A percentile compares a stretch with the other conserved stretches of the same genome.
These are phyloP conservation scores for Thunnus maccoyii DNA, from an alignment of 2,113 vertebrate species.

Conservation along the genomic window DNA sequence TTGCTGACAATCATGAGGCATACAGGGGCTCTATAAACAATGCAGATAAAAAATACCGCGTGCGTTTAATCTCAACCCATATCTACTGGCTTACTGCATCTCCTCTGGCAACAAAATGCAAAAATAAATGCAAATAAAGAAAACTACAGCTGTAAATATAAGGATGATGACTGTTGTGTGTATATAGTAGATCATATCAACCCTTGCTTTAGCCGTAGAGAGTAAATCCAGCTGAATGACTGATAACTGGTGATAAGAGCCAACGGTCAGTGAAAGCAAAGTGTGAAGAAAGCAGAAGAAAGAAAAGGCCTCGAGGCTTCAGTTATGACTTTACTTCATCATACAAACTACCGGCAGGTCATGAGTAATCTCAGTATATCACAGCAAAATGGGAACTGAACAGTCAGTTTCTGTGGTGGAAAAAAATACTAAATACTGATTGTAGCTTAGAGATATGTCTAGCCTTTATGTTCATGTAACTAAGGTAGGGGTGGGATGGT, in stretches of 20 bases:
- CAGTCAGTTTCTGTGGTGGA: background rate
- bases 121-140: background rate
- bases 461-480: too few relatives aligned
- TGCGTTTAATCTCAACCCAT: background rate
- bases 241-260: background rate
- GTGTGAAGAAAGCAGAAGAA: slow-evolving; percentile 26
- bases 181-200: background rate
- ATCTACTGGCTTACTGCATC: background rate
- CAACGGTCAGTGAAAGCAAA: background rate
- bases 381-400: slow-evolving; percentile 10
- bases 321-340: background rate
- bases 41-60: background rate
- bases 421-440: too few relatives aligned
- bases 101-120: background rate
- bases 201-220: background rate
- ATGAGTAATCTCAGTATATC: slow-evolving; percentile 1
- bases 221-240: background rate
- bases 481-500: too few relatives aligned
- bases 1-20: background rate
- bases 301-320: background rate
- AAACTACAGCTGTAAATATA: background rate
- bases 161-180: background rate
- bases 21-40: background rate
- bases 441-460: too few relatives aligned
- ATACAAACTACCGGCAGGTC: background rate